A percentile compares a stretch with the other conserved stretches of the same genome.
Conservation (phyloP, 2,113 vertebrate genomes). For the Xyliphius kryptos region DNA sequence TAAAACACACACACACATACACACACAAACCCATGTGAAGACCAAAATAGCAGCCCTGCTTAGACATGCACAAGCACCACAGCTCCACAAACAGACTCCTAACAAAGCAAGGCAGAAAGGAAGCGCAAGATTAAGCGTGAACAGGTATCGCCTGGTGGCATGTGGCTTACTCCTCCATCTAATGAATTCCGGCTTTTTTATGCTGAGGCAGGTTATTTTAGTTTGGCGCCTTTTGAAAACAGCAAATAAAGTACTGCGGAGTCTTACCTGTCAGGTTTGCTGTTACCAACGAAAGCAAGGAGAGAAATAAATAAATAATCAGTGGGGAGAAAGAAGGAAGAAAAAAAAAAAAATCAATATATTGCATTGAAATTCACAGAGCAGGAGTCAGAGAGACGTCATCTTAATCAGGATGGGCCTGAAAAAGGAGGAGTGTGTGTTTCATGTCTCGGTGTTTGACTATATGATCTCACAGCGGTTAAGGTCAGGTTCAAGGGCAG, state of each 20-base stretch:
- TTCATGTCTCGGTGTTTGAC: constrained; percentile 4
- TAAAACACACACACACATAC: neutral
- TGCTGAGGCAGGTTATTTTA: constrained; percentile 52
- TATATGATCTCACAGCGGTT: constrained; percentile 35
- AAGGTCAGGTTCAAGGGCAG: constrained; percentile 61
- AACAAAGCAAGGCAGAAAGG: constrained; percentile 12
- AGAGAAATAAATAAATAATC: constrained; percentile 66
- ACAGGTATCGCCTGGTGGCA: too few relatives aligned
- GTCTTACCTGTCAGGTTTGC: constrained; percentile 97
- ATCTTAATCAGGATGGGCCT: constrained; percentile 53
- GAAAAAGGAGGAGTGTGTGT: too few relatives aligned
- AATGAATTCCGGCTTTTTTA: constrained; percentile 51
- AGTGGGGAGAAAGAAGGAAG: constrained; percentile 42
- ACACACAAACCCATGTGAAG: too few relatives aligned
- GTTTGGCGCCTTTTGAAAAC: constrained; percentile 42
- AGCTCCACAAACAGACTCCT: neutral
- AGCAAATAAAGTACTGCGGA: constrained; percentile 54
- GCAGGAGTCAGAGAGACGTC: constrained; percentile 49
- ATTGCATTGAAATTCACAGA: constrained; percentile 66
- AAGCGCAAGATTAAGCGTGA: too few relatives aligned
- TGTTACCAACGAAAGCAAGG: constrained; percentile 73
- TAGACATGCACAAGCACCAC: neutral
- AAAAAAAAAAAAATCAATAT: constrained; percentile 73
- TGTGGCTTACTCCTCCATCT: too few relatives aligned
- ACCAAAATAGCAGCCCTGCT: neutral